Conservation (phyloP, 2,888 invertebrate genomes). For the Hydriomena furcata region DNA sequence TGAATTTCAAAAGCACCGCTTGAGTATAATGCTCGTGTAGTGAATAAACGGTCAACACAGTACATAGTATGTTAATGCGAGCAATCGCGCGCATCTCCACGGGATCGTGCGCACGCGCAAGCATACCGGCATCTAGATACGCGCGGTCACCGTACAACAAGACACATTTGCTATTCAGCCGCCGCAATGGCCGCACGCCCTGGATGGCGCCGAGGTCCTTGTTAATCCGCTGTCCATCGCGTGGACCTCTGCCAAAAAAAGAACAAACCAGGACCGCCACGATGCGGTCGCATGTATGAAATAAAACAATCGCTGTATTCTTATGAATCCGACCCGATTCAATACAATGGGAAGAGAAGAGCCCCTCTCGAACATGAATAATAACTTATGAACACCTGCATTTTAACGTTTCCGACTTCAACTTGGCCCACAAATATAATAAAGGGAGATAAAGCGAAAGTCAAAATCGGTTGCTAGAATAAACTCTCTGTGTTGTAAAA, state of each 20-base stretch:
- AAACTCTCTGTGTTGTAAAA: conserved; percentile 21
- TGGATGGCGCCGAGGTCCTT: conserved; percentile 69
- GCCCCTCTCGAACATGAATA: conserved; percentile 28
- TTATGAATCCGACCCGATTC: conserved; percentile 47
- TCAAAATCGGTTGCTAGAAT: conserved; percentile 19
- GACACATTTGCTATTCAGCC: conserved; percentile 69
- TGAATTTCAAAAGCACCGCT: conserved; percentile 50
- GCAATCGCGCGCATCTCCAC: conserved; percentile 59
- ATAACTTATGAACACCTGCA: conserved; percentile 31
- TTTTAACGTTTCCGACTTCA: conserved; percentile 19
- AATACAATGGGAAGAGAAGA: conserved; percentile 47
- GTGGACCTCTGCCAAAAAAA: conserved; percentile 61
- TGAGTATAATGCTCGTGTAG: conserved; percentile 42
- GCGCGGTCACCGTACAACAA: conserved; percentile 53
- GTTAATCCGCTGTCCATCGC: conserved; percentile 77
- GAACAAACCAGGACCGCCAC: conserved; percentile 47
- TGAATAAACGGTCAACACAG: conserved; percentile 44
- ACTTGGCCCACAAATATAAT: conserved; percentile 12
- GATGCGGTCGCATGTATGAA: conserved; percentile 30
- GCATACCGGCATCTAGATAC: conserved; percentile 57
- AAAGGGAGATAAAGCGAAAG: conserved; percentile 14
- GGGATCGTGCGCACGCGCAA: conserved; percentile 49
- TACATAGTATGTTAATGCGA: conserved; percentile 55
- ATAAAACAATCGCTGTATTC: conserved; percentile 45
- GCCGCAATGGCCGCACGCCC: conserved; percentile 50